Evolutionary conservation across 2,797 vertebrate species (phyloP).

Genomic region (Spinus pinus): DNA sequence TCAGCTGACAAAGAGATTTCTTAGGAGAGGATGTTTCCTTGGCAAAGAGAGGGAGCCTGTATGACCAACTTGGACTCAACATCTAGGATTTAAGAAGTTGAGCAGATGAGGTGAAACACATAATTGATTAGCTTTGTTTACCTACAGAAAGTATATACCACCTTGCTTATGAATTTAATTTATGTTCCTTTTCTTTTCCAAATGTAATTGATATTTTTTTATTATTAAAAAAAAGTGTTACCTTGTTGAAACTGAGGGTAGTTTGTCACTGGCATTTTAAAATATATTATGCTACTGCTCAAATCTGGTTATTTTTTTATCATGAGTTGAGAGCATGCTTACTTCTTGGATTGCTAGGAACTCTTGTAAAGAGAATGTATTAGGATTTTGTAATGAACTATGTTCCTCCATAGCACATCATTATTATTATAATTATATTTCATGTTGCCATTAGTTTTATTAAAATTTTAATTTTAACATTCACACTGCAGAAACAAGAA

Average conservation of each 20-base stretch:
- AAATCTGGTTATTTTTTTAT: background rate
- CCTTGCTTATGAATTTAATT: background rate
- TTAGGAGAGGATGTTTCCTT: background rate
- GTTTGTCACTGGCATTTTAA: background rate
- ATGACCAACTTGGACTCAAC: background rate
- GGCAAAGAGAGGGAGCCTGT: fast-evolving
- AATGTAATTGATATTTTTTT: background rate
- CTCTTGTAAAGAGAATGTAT: background rate
- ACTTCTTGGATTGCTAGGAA: background rate
- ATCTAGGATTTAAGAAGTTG: background rate
- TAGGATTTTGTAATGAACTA: background rate
- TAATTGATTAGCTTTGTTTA: background rate
- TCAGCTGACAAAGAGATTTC: background rate
- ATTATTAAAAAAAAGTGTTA: background rate
- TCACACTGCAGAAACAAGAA: background rate
- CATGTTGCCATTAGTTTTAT: background rate
- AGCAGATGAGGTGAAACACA: background rate
- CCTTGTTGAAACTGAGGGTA: background rate
- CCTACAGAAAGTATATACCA: background rate
- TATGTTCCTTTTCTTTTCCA: background rate
- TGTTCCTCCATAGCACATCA: background rate
- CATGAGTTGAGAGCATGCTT: background rate
- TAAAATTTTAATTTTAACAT: background rate
- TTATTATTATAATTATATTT: background rate
- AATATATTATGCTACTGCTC: background rate